Evolutionary conservation across 2,888 invertebrate species (phyloP).

Genomic region (Eupeodes luniger): DNA sequence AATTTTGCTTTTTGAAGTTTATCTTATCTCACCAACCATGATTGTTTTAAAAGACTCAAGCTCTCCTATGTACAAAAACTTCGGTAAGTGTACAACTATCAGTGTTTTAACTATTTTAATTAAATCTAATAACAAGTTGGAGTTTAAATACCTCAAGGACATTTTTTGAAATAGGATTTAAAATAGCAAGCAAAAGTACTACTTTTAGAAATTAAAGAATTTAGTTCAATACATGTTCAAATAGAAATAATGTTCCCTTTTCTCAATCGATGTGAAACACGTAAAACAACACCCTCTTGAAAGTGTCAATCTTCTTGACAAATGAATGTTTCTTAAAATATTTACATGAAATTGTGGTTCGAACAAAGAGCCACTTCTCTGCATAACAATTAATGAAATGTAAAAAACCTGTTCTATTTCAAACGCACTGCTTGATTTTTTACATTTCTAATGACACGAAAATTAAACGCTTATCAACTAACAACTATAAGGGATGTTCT

Average conservation of each 20-base stretch:
- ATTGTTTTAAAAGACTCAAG: too few species aligned
- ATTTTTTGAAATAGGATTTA: too few species aligned
- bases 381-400: conserved; percentile 40
- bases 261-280: neutral
- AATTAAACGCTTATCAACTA: conserved; percentile 48
- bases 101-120: too few species aligned
- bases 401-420: conserved; percentile 61
- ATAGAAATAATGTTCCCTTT: neutral
- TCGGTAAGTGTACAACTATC: too few species aligned
- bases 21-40: too few species aligned
- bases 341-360: conserved; percentile 29
- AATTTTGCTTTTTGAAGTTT: too few species aligned
- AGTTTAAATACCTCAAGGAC: too few species aligned
- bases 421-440: conserved; percentile 33
- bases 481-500: conserved; percentile 9
- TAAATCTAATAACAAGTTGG: too few species aligned
- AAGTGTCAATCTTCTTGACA: conserved; percentile 62
- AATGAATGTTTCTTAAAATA: conserved; percentile 53
- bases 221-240: neutral
- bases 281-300: neutral
- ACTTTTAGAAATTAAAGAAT: neutral
- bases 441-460: conserved; percentile 33
- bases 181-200: neutral
- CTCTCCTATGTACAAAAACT: too few species aligned
- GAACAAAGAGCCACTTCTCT: conserved; percentile 7